These are phyloP conservation scores for Oreamnos americanus DNA, from an alignment of 2,113 vertebrate species.

Conservation along the genomic window DNA sequence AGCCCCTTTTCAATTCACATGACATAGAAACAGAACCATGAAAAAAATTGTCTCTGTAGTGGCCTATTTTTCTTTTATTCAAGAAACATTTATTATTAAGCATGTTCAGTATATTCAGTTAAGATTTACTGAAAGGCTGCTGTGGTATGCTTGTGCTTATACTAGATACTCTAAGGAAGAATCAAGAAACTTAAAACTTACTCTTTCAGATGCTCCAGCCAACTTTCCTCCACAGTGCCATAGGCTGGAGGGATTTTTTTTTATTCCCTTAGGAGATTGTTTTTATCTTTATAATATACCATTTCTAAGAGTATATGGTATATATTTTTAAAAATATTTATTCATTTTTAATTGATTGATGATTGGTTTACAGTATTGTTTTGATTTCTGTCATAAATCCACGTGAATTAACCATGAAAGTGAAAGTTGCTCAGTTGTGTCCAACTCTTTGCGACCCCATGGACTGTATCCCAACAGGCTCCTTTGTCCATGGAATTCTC, in stretches of 20 bases:
- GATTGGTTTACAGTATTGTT: background rate
- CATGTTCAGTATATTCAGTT: background rate
- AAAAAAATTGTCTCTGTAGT: background rate
- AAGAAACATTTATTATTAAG: slow-evolving; percentile 44
- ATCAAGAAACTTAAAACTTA: slow-evolving; percentile 29
- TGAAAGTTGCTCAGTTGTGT: background rate
- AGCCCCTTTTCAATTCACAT: background rate
- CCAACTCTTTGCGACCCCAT: background rate
- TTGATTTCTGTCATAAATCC: background rate
- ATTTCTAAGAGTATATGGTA: background rate
- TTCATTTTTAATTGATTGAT: background rate
- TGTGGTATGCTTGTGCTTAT: background rate
- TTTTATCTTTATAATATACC: background rate
- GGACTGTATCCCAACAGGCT: background rate
- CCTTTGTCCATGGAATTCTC: background rate
- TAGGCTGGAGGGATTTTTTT: background rate
- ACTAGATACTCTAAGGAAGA: background rate
- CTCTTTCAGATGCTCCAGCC: slow-evolving; percentile 8
- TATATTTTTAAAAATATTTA: background rate
- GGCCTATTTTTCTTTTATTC: background rate
- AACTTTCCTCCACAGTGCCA: background rate
- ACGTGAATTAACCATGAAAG: background rate
- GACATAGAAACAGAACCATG: slow-evolving; percentile 11
- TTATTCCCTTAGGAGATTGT: background rate
- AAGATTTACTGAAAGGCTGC: background rate